Evolutionary conservation across 2,113 vertebrate species (phyloP).

Genomic region (Candoia aspera): DNA sequence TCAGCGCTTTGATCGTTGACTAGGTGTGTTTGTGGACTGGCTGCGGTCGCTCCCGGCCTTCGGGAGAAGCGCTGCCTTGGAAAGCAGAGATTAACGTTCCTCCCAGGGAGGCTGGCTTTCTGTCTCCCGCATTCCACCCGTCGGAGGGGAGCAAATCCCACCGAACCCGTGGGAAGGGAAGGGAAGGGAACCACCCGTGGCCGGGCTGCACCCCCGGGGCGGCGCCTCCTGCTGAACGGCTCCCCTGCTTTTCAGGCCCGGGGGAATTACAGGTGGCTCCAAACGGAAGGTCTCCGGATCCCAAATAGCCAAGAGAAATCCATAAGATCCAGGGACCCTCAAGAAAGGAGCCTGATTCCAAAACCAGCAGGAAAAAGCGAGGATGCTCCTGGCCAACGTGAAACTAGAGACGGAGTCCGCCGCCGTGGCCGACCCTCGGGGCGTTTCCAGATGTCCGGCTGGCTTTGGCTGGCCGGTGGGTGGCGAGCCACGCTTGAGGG

Average conservation of each 20-base stretch:
- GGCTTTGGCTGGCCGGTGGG: too few relatives aligned
- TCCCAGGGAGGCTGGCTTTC: not conserved
- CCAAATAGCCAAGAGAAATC: too few relatives aligned
- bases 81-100: slow-evolving; percentile 49
- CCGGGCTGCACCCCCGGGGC: not conserved
- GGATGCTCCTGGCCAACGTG: not conserved
- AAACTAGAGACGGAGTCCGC: not conserved
- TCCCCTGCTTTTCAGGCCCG: not conserved
- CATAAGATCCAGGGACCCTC: not conserved
- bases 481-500: too few relatives aligned
- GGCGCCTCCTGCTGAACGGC: not conserved
- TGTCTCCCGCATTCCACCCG: not conserved
- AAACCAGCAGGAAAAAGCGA: not conserved
- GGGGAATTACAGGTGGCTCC: not conserved
- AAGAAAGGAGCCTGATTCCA: too few relatives aligned
- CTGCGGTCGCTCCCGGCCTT: slow-evolving; percentile 51
- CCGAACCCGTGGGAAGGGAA: not conserved
- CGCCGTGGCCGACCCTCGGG: too few relatives aligned
- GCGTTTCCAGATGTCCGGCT: too few relatives aligned
- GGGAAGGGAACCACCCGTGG: not conserved
- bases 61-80: slow-evolving; percentile 45
- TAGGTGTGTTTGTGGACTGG: slow-evolving; percentile 43
- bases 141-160: not conserved
- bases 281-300: not conserved
- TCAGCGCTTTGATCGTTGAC: slow-evolving; percentile 69